Conservation (phyloP, 2,888 invertebrate genomes). For the Morpho achilles region DNA sequence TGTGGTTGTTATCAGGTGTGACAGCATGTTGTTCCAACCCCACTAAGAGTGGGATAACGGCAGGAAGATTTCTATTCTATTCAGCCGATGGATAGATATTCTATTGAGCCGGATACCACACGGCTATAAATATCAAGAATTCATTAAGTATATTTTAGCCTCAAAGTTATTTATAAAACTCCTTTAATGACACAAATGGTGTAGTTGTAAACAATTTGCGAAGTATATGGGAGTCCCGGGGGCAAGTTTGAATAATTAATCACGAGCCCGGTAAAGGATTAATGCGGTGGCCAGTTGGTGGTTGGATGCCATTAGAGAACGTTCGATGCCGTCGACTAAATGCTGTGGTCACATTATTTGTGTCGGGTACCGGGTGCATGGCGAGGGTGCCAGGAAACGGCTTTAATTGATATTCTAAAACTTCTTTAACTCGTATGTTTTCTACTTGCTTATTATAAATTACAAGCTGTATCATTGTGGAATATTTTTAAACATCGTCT, state of each 20-base stretch:
- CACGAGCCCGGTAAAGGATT: slow-evolving; percentile 74
- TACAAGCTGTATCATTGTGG: no score
- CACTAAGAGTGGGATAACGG: no score
- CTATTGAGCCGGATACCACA: no score
- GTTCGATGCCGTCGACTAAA: slow-evolving; percentile 68
- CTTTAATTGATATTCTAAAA: slow-evolving; percentile 32
- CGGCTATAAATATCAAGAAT: neutral
- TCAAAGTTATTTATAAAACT: slow-evolving; percentile 12
- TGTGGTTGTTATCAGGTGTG: no score
- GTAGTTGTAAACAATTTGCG: slow-evolving; percentile 61
- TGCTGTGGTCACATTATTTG: slow-evolving; percentile 67
- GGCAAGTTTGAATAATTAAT: slow-evolving; percentile 76
- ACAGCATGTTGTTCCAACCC: no score
- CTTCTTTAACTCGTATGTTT: slow-evolving; percentile 18
- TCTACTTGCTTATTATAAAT: slow-evolving; percentile 10
- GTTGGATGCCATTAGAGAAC: slow-evolving; percentile 73
- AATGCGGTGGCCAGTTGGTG: slow-evolving; percentile 76
- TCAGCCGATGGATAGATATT: no score
- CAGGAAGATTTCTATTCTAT: no score
- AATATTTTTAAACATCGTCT: no score
- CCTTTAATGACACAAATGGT: slow-evolving; percentile 25
- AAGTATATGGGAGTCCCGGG: slow-evolving; percentile 50
- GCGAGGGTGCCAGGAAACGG: slow-evolving; percentile 37
- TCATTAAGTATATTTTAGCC: neutral
- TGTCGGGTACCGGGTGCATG: slow-evolving; percentile 42